Conservation (phyloP, 2,888 invertebrate genomes). For the Ethmia dodecea region DNA sequence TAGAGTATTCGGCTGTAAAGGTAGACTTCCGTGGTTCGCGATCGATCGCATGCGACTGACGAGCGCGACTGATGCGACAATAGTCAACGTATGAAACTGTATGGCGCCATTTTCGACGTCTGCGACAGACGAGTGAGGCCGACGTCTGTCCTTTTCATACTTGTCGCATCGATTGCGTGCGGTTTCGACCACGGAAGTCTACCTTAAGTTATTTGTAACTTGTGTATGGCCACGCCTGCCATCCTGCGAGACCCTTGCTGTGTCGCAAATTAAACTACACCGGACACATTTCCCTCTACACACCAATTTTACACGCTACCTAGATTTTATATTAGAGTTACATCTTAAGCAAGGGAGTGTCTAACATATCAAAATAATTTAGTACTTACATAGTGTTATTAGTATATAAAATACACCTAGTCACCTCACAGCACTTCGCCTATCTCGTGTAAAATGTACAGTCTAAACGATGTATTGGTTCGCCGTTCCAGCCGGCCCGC, state of each 20-base stretch:
- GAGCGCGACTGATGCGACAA: too few species aligned
- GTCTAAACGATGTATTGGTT: slow-evolving; percentile 14
- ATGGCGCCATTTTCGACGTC: too few species aligned
- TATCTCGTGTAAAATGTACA: slow-evolving; percentile 41
- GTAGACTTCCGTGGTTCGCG: too few species aligned
- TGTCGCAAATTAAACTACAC: slow-evolving; percentile 29
- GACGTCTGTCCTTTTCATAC: too few species aligned
- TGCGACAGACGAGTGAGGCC: too few species aligned
- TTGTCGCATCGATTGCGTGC: too few species aligned
- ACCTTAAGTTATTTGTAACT: too few species aligned
- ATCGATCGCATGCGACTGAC: too few species aligned
- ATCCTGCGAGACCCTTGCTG: slow-evolving; percentile 41
- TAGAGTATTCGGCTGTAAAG: too few species aligned
- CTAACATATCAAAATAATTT: slow-evolving; percentile 73
- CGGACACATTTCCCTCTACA: slow-evolving; percentile 47
- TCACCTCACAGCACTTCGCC: slow-evolving; percentile 61
- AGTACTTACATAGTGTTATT: slow-evolving; percentile 64
- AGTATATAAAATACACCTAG: slow-evolving; percentile 59
- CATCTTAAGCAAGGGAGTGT: slow-evolving; percentile 61
- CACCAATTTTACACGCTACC: slow-evolving; percentile 51
- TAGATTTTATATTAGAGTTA: slow-evolving; percentile 45
- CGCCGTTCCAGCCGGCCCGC: slow-evolving; percentile 24
- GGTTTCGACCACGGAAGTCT: too few species aligned
- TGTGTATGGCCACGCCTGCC: too few species aligned
- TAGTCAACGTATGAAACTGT: too few species aligned